These are phyloP conservation scores for Papilio aristodemus DNA, from an alignment of 1,140 invertebrate genomes.

Conservation along the genomic window DNA sequence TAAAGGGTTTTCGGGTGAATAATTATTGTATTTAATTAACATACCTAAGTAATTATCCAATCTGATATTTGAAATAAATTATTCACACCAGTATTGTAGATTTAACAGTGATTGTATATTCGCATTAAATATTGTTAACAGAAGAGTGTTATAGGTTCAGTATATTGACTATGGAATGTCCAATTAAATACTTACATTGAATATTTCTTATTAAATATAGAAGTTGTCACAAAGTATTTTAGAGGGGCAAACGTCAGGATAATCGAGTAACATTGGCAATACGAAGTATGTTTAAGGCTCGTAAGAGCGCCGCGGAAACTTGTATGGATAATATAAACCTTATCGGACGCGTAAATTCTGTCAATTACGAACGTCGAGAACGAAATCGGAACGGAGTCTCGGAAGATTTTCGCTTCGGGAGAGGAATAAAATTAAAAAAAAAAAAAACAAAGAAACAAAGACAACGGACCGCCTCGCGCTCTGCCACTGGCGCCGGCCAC, in stretches of 20 bases:
- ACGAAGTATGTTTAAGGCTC: not conserved
- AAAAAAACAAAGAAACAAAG: constrained; percentile 32
- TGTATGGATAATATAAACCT: constrained; percentile 46
- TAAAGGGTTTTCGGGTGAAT: constrained; percentile 1
- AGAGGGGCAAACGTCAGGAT: not conserved
- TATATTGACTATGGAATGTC: no score
- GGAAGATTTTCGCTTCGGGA: constrained; percentile 52
- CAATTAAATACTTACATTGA: no score
- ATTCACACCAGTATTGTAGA: no score
- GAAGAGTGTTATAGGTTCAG: no score
- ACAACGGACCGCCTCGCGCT: constrained; percentile 42
- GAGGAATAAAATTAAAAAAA: constrained; percentile 53
- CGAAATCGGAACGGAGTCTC: constrained; percentile 32
- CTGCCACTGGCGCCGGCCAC: constrained; percentile 60
- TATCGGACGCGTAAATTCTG: constrained; percentile 69
- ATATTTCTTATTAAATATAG: not conserved
- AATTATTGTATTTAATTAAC: constrained; percentile 19
- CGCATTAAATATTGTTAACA: no score
- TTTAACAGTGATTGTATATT: no score
- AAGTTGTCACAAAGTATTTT: not conserved
- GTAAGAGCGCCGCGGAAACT: constrained; percentile 36
- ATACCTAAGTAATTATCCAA: constrained; percentile 12
- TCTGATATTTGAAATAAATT: not conserved
- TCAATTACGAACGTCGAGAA: constrained; percentile 57
- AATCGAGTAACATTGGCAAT: not conserved